Percentiles rank a stretch among this genome's conserved stretches.
Conservation (phyloP, 1,140 invertebrate species). For the Acromyrmex echinatior region DNA sequence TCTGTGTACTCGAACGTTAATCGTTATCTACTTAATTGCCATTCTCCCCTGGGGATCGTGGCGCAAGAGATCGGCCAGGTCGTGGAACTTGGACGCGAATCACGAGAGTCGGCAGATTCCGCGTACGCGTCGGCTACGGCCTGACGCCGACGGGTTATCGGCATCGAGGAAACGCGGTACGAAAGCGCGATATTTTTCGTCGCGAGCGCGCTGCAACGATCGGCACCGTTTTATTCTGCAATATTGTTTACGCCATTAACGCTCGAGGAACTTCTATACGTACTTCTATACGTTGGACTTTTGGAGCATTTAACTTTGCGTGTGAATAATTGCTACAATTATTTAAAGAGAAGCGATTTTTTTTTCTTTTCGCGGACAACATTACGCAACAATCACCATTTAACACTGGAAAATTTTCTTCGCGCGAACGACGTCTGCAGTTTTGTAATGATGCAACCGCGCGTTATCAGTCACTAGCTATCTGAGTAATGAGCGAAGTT, state of each 20-base stretch:
- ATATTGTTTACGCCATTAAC: background rate
- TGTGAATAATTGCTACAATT: slow-evolving; percentile 6
- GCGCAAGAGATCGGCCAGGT: slow-evolving; percentile 77
- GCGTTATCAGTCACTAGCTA: slow-evolving; percentile 25
- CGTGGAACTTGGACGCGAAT: slow-evolving; percentile 78
- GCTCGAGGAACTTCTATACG: too few relatives aligned
- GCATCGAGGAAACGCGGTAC: slow-evolving; percentile 19
- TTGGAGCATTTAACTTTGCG: background rate
- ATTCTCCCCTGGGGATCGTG: slow-evolving; percentile 81
- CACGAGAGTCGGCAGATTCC: slow-evolving; percentile 70
- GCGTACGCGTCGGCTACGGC: slow-evolving; percentile 21
- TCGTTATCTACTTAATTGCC: slow-evolving; percentile 81
- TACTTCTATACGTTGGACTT: background rate
- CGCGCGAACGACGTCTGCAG: background rate
- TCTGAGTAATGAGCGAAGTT: slow-evolving; percentile 32
- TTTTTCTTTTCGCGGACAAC: background rate
- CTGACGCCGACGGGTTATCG: slow-evolving; percentile 40
- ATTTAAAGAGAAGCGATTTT: slow-evolving; percentile 3
- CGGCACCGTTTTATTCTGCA: background rate
- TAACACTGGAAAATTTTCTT: slow-evolving; percentile 49
- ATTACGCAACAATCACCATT: slow-evolving; percentile 31
- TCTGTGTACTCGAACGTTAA: slow-evolving; percentile 53
- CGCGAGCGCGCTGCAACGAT: background rate
- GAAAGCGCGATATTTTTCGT: slow-evolving; percentile 20
- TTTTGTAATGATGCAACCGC: slow-evolving; percentile 24